Conservation (phyloP, 1,140 invertebrate species). For the Potamilus streckersoni region DNA sequence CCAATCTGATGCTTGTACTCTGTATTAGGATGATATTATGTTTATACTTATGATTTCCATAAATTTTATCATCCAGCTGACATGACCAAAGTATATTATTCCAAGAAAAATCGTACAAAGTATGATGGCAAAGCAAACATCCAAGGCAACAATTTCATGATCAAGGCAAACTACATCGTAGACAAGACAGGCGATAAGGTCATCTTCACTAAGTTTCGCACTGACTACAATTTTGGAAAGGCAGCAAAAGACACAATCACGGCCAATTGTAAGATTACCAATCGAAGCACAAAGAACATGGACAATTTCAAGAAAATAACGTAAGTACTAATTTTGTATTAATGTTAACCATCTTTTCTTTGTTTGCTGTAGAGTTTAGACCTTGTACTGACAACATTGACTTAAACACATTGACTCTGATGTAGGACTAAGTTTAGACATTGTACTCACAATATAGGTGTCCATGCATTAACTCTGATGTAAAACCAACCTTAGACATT, state of each 20-base stretch:
- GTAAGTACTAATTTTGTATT: conserved; percentile 35
- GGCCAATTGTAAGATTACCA: conserved; percentile 36
- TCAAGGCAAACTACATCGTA: conserved; percentile 27
- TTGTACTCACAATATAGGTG: neutral
- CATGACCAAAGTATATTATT: conserved; percentile 13
- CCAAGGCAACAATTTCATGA: conserved; percentile 36
- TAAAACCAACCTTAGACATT: neutral
- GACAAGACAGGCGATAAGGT: conserved; percentile 29
- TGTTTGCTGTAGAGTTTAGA: neutral
- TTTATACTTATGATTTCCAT: neutral
- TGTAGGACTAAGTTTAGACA: too few species aligned
- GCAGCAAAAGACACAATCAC: conserved; percentile 38
- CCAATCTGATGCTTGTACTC: neutral
- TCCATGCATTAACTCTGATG: too few species aligned
- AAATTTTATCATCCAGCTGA: conserved; percentile 31
- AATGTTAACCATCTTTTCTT: neutral
- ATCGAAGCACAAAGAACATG: conserved; percentile 37
- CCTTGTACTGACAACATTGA: neutral
- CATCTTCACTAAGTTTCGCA: conserved; percentile 23
- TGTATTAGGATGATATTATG: neutral
- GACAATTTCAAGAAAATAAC: conserved; percentile 38
- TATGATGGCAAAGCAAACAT: conserved; percentile 29
- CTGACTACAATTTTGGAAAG: conserved; percentile 47
- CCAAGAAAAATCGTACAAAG: conserved; percentile 27
- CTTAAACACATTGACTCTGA: too few species aligned